Percentiles rank a stretch among this genome's conserved stretches.
phyloP scores from a whole-genome alignment of 92 coral and sea anemone species.

The Palythoa grandiflora region DNA sequence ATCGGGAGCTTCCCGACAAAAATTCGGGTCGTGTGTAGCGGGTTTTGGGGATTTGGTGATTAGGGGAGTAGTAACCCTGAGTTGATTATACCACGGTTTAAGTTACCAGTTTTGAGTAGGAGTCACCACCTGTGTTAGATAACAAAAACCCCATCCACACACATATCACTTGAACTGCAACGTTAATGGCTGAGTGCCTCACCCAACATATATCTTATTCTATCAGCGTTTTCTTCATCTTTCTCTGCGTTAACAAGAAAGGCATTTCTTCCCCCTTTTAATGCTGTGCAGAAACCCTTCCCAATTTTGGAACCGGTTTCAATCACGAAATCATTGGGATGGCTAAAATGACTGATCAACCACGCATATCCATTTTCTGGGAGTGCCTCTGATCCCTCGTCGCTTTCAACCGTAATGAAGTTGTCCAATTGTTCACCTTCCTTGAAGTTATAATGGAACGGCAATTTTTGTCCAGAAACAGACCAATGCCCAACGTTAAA shows the following conservation, averaged over 20 bases:
- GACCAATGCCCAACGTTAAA: background rate
- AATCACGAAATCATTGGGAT: background rate
- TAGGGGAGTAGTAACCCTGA: too few relatives aligned
- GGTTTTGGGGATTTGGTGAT: too few relatives aligned
- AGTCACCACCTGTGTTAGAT: background rate
- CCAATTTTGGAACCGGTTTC: background rate
- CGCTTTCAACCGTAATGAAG: background rate
- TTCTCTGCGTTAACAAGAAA: background rate
- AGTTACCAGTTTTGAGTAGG: background rate
- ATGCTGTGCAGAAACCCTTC: background rate
- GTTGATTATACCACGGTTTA: background rate
- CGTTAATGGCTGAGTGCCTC: background rate
- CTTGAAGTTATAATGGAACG: background rate
- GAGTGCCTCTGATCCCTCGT: background rate
- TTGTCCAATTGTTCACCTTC: background rate
- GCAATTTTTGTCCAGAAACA: background rate
- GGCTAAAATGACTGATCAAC: background rate
- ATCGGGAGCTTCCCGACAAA: too few relatives aligned
- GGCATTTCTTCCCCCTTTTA: background rate
- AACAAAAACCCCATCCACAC: background rate
- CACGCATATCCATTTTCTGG: background rate
- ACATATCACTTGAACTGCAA: background rate
- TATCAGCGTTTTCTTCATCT: background rate
- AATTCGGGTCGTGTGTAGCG: too few relatives aligned
- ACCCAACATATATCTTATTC: background rate